These are phyloP conservation scores for Patella pellucida DNA, from an alignment of 2,888 invertebrate species.

Conservation along the genomic window DNA sequence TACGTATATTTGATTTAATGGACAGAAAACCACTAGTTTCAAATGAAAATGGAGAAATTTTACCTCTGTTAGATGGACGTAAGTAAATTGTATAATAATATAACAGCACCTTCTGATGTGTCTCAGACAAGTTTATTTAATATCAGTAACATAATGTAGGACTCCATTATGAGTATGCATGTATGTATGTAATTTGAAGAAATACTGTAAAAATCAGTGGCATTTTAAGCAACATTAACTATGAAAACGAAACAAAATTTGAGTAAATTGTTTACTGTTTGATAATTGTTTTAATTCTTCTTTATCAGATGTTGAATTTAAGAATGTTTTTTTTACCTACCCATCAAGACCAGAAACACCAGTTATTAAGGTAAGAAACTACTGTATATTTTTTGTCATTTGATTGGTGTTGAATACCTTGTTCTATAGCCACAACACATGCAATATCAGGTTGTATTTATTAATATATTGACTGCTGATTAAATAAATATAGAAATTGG, in stretches of 20 bases:
- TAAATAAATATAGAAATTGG: too few relatives aligned
- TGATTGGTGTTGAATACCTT: not conserved
- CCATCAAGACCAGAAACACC: constrained; percentile 65
- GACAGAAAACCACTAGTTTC: constrained; percentile 59
- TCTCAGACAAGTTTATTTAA: too few relatives aligned
- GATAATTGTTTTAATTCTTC: constrained; percentile 2
- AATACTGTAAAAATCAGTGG: too few relatives aligned
- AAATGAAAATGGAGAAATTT: constrained; percentile 42
- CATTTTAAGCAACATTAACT: too few relatives aligned
- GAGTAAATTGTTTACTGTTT: too few relatives aligned
- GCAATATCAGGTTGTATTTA: too few relatives aligned
- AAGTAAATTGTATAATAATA: constrained; percentile 25
- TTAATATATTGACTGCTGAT: too few relatives aligned
- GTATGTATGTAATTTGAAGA: too few relatives aligned
- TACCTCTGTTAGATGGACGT: constrained; percentile 50
- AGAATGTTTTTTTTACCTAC: constrained; percentile 61
- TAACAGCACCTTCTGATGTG: too few relatives aligned
- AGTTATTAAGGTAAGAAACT: constrained; percentile 60
- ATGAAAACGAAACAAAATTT: too few relatives aligned
- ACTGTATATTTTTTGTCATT: not conserved
- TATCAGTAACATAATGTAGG: too few relatives aligned
- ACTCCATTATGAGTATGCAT: too few relatives aligned
- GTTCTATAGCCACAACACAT: not conserved
- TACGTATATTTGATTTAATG: constrained; percentile 65
- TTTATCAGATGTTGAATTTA: constrained; percentile 62